Base-by-base conservation (phyloP, 2,113 vertebrate species). In the Sorex araneus region DNA sequence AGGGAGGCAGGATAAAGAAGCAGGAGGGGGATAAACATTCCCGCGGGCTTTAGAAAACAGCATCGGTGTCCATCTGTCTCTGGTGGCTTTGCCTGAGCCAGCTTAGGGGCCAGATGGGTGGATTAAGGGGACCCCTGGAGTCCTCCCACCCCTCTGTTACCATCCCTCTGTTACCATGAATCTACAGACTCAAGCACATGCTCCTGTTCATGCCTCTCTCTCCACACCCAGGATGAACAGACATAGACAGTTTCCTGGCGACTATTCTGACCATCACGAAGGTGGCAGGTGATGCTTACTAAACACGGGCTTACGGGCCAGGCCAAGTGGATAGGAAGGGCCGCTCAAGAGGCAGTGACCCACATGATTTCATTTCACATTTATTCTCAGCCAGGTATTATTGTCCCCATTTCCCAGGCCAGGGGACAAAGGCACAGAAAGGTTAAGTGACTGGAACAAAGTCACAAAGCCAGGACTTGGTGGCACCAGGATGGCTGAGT, bases 81-180 rank as follows among this genome's bases (percentile, higher is more conserved):
- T 66, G 32, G 19, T 21, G 15, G 88, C 90, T 93, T 80, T 92
- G 75, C 28, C 0, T 13, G 76, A 84, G 82, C 82, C 90, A 83
- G 87, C 82, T 94, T 90, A 74, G 86, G 79, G 93, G 76, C 71
- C 90, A 88, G 93, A 95, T 78, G 89, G 77, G 43, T 18, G 54
- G 36, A 63, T 45, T 64, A 90, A 73, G 6, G 84, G 57, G 16
- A 11, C 27, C 60, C 63, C 47, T 60, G 66, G 84, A 75, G 73
- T 27, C 47, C 40, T 80, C 74, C 57, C 0, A 12, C 32, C 76
- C 34, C 57, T 23, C 0, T 60, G 8, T 77, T 82, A 40, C 70
- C 80, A 50, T 32, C 76, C 34, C 57, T 23, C 0, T 60, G 8
- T 77, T 82, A 40, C 70, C 80, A 50, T 32, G 12, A 50, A 30